phyloP scores from a whole-genome alignment of 2,113 vertebrate genomes.

The Cyprinodon variegatus region DNA sequence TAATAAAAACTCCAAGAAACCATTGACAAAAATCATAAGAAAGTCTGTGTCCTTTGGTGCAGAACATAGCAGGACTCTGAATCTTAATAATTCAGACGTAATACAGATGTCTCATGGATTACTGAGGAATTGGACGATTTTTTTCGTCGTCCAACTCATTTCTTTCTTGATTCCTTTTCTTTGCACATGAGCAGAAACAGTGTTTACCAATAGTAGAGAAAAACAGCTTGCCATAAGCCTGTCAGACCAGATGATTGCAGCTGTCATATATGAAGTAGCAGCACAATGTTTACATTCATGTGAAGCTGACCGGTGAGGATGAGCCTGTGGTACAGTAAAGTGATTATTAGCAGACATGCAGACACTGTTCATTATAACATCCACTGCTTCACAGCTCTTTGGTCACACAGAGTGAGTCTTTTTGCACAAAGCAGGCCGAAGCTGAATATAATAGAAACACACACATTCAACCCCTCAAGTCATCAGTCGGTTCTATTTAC shows the following conservation, averaged over 20 bases:
- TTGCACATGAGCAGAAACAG: neutral
- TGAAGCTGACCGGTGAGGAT: neutral
- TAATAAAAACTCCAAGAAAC: neutral
- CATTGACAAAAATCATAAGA: no score
- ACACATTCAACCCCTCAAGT: neutral
- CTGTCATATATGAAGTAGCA: slow-evolving; percentile 14
- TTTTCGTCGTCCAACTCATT: neutral
- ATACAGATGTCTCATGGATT: no score
- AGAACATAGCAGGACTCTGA: neutral
- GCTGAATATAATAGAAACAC: no score
- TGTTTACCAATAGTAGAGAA: neutral
- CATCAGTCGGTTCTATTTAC: neutral
- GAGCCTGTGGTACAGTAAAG: slow-evolving; percentile 6
- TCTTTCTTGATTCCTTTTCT: neutral
- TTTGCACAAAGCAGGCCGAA: neutral
- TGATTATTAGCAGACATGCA: neutral
- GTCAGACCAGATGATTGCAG: neutral
- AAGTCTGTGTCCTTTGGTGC: no score
- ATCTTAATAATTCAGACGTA: no score
- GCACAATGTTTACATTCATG: slow-evolving; percentile 58
- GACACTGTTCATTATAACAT: no score
- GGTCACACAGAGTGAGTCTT: neutral
- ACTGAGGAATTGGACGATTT: no score
- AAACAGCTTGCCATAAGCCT: neutral
- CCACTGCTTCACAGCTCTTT: neutral